These are phyloP conservation scores for Dryomyza anilis DNA, from an alignment of 2,888 invertebrate species.

Conservation along the genomic window DNA sequence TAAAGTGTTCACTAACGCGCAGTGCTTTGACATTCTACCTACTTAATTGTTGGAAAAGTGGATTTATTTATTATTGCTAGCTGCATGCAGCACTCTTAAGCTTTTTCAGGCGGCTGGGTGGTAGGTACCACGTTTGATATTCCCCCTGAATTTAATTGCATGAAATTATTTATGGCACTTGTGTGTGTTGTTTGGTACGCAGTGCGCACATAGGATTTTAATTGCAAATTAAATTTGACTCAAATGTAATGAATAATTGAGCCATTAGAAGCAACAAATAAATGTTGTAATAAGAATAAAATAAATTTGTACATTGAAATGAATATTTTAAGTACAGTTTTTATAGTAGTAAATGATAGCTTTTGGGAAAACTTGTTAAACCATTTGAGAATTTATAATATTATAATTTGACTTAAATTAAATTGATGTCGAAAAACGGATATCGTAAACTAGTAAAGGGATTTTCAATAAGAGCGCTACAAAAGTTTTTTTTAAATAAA, in stretches of 20 bases:
- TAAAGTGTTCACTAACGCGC: background rate
- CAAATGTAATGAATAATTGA: background rate
- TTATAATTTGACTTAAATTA: no score
- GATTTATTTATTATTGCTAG: background rate
- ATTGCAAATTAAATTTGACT: background rate
- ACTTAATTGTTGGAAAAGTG: conserved; percentile 1
- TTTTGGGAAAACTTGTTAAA: background rate
- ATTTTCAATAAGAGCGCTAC: no score
- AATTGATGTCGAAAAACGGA: no score
- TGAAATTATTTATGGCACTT: background rate
- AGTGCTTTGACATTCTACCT: no score
- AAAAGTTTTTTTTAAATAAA: no score
- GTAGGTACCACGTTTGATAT: background rate
- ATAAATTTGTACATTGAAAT: background rate
- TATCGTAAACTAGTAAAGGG: no score
- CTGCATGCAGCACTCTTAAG: background rate
- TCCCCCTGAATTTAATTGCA: conserved; percentile 1
- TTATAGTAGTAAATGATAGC: no score
- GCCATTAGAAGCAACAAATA: background rate
- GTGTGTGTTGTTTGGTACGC: background rate
- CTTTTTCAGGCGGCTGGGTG: background rate
- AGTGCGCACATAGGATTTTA: background rate
- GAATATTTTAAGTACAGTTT: background rate
- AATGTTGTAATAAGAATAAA: background rate
- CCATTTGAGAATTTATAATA: no score